Evolutionary conservation across 2,113 vertebrate genomes (phyloP).

Genomic region (Triplophysa siluroides): DNA sequence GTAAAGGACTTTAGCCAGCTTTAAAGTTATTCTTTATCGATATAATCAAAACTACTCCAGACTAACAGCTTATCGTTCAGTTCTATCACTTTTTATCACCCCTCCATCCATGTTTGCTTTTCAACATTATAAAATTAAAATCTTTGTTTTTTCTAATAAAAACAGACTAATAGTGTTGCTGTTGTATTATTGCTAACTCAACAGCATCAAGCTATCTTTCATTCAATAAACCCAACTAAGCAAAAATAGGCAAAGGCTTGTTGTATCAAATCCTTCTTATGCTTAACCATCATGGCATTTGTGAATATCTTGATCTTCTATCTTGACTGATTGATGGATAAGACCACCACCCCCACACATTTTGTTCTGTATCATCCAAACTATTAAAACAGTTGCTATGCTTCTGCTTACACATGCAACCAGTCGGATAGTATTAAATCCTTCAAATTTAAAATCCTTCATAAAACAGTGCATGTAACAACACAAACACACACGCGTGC

Average conservation of each 20-base stretch:
- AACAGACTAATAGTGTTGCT: neutral
- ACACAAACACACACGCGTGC: neutral
- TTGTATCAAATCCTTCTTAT: neutral
- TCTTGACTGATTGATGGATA: slow-evolving; percentile 11
- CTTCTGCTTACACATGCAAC: neutral
- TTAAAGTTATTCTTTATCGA: neutral
- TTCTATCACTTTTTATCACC: neutral
- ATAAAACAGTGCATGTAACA: slow-evolving; percentile 32
- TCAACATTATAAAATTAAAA: neutral
- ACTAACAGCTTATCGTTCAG: neutral
- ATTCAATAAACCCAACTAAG: neutral
- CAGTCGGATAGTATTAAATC: neutral
- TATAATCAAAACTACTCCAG: neutral
- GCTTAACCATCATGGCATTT: neutral
- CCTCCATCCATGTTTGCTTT: neutral
- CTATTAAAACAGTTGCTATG: neutral
- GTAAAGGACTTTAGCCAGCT: neutral
- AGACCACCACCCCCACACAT: neutral
- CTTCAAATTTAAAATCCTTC: slow-evolving; percentile 45
- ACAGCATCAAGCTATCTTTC: neutral
- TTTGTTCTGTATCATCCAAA: neutral
- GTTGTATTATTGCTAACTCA: neutral
- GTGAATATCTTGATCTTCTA: neutral
- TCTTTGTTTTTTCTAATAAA: slow-evolving; percentile 16
- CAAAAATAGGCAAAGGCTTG: neutral